A percentile compares a stretch with the other conserved stretches of the same genome.
phyloP scores from a whole-genome alignment of 2,888 invertebrate genomes.

The Agonopterix arenella region DNA sequence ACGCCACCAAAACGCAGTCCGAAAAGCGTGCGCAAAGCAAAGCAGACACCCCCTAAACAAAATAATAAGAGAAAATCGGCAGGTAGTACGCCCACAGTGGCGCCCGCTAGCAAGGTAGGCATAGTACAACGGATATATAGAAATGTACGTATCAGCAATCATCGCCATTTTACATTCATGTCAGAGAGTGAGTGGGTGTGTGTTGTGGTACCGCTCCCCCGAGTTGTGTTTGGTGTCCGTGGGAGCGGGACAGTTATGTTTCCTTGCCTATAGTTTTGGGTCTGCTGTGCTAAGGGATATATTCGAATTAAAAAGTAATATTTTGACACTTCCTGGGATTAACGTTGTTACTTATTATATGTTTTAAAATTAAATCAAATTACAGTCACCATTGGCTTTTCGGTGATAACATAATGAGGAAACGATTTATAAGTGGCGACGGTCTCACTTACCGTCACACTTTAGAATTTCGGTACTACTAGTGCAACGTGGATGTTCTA shows the following conservation, averaged over 20 bases:
- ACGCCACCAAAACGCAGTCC: slow-evolving; percentile 59
- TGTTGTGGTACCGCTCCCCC: slow-evolving; percentile 19
- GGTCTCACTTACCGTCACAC: no score
- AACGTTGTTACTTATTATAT: no score
- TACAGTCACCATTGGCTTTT: no score
- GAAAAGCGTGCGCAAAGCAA: slow-evolving; percentile 47
- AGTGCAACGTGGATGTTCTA: no score
- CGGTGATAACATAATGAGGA: no score
- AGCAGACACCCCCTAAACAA: slow-evolving; percentile 33
- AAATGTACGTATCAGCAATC: slow-evolving; percentile 75
- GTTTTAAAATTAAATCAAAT: no score
- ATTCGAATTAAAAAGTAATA: no score
- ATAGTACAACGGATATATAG: slow-evolving; percentile 77
- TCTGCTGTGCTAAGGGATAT: no score
- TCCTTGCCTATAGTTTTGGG: slow-evolving; percentile 11
- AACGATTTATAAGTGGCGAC: no score
- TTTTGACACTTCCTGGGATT: no score
- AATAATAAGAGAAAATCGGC: slow-evolving; percentile 51
- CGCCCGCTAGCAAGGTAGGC: slow-evolving; percentile 74
- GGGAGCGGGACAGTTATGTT: slow-evolving; percentile 27
- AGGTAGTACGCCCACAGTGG: slow-evolving; percentile 66
- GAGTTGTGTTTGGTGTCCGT: slow-evolving; percentile 8
- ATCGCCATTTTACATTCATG: slow-evolving; percentile 62
- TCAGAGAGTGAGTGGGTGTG: slow-evolving; percentile 35
- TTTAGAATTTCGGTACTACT: no score